Evolutionary conservation across 2,888 invertebrate genomes (phyloP), one percentile per base, ranked within the genome.

Genomic region (Brachyptera putata): DNA sequence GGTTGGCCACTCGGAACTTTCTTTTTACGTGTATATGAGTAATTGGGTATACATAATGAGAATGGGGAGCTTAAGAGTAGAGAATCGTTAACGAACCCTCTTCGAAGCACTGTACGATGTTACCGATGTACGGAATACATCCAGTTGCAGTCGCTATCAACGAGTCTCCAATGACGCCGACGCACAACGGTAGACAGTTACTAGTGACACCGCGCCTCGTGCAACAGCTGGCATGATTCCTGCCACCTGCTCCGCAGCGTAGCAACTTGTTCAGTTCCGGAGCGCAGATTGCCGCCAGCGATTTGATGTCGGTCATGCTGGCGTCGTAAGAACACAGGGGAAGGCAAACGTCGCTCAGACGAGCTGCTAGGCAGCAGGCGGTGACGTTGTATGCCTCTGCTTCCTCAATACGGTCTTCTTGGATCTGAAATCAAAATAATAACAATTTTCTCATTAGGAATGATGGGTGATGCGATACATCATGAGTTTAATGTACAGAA

Each of bases 71-170:
- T 3, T 13, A 13, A 37, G 37, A 25, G 3, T n/a, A n/a, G n/a
- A n/a, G n/a, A n/a, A n/a, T n/a, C n/a, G n/a, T n/a, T n/a, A n/a
- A n/a, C n/a, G n/a, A n/a, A 87, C 89, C 91, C 81, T 91, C 91
- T 74, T 91, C 90, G 69, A 89, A 88, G 74, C 91, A 91, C 73
- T 89, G 88, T 56, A 88, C 84, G 68, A 91, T 89, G 74, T 90
- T 90, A 34, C 91, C 91, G 66, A 90, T 87, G 72, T 85, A 91
- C 0, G 89, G 86, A 58, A 89, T 81, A 72, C 91, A 91, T 55
- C 84, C 81, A 62, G 87, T 83, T 62, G 85, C 82, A 5, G 84
- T 79, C 34, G 80, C 77, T 16, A 67, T 64, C 58, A 83, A 76
- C 68, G 81, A 77, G 49, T 84, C 82, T 57, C 81, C 76, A 14